Percentiles rank a stretch among this genome's conserved stretches.
Conservation (phyloP, 35 echinoderm and acorn worm genomes). For the Ptychodera flava region DNA sequence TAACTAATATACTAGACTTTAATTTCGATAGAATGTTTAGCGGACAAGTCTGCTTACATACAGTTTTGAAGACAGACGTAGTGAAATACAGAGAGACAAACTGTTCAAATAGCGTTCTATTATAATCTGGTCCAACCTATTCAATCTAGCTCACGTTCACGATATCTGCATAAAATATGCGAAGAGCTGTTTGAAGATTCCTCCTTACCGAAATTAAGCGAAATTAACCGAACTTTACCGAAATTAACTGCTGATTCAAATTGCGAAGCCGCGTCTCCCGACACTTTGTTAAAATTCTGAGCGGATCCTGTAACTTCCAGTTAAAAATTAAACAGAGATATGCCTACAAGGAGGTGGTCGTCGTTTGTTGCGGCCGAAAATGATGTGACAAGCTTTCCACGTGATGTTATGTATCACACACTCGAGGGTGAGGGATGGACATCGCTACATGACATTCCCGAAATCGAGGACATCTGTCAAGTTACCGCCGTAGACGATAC, state of each 20-base stretch:
- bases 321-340: neutral
- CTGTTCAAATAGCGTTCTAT: too few species aligned
- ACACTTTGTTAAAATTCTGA: neutral
- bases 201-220: neutral
- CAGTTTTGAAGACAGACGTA: too few species aligned
- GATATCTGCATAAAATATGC: neutral
- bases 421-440: neutral
- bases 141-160: too few species aligned
- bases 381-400: neutral
- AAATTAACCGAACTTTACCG: neutral
- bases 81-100: too few species aligned
- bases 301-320: neutral
- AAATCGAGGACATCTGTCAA: neutral
- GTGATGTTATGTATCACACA: neutral
- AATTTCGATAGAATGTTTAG: too few species aligned
- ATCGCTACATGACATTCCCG: neutral
- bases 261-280: too few species aligned
- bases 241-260: neutral
- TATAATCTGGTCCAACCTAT: too few species aligned
- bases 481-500: neutral
- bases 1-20: too few species aligned
- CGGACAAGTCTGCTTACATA: too few species aligned
- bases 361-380: neutral
- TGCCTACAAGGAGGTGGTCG: neutral
- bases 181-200: neutral